Evolutionary conservation across 2,888 invertebrate species (phyloP), one percentile per base, ranked within the genome.

Genomic region (Agrotis segetum): DNA sequence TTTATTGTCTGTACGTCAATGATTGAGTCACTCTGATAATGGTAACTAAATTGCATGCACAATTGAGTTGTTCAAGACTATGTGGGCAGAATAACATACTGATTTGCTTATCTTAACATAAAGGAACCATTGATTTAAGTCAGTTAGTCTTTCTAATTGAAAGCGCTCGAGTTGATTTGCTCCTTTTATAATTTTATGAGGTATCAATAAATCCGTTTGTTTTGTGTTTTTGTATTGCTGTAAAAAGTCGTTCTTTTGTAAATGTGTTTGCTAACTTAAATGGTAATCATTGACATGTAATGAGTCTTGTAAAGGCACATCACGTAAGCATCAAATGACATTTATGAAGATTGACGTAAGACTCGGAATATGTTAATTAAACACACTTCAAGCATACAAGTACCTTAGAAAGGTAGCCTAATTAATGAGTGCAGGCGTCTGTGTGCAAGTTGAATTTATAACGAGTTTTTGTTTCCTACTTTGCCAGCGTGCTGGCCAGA

Each of bases 41-140:
- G 21, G 46, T 53, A 56, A 81, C 3, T 62, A 81, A 76, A 64
- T 69, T 71, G 40, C 34, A 67, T 52, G n/a, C 50, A 58, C 29
- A 71, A 67, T 64, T 81, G 50, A 67, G 24, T 17, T 16, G 53
- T 24, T 49, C 21, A 58, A 34, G 53, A 62, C 16, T 50, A n/a
- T 65, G 56, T 60, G 63, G 40, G 29, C 24, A 21, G 63, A 62
- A 61, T 61, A 67, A 21, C 13, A 58, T 52, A 40, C 13, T 61
- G 17, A 14, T 73, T 60, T 53, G 11, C 40, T 65, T 61, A 34
- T 52, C 29, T 59, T 60, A 50, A 55, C 63, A 55, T 60, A 64
- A 50, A 55, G 13, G 4, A 52, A 16, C 11, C 61, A 19, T 29
- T 50, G 47, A 56, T 69, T 55, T 19, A 60, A 56, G 24, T 52